phyloP scores from a whole-genome alignment of 2,888 invertebrate genomes.

The Ellobium chinense region DNA sequence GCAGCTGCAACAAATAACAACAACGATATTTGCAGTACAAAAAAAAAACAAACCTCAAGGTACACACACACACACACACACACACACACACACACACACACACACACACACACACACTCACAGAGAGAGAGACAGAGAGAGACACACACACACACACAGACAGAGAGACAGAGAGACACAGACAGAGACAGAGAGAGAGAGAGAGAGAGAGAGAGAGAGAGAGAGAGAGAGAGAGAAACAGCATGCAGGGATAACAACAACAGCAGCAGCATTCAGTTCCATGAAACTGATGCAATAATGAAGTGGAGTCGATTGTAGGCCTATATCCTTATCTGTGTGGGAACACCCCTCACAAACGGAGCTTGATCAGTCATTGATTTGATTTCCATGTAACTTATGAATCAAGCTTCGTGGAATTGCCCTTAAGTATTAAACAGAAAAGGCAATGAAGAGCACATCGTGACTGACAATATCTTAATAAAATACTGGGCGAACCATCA shows the following conservation, averaged over 20 bases:
- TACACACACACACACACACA: neutral
- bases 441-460: no score
- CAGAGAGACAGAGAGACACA: neutral
- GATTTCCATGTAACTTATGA: no score
- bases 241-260: neutral
- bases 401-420: no score
- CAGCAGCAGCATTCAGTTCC: neutral
- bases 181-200: neutral
- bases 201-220: neutral
- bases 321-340: no score
- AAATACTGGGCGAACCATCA: no score
- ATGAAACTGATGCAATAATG: no score
- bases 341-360: no score
- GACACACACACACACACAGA: neutral
- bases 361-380: no score
- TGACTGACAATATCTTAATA: no score
- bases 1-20: neutral
- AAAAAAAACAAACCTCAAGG: no score
- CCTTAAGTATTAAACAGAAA: no score
- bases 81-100: neutral
- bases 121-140: neutral
- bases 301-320: no score
- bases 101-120: neutral
- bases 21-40: neutral
- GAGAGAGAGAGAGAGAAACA: neutral